These are phyloP conservation scores for Saccostrea cuccullata DNA, from an alignment of 1,140 invertebrate species.

Conservation along the genomic window DNA sequence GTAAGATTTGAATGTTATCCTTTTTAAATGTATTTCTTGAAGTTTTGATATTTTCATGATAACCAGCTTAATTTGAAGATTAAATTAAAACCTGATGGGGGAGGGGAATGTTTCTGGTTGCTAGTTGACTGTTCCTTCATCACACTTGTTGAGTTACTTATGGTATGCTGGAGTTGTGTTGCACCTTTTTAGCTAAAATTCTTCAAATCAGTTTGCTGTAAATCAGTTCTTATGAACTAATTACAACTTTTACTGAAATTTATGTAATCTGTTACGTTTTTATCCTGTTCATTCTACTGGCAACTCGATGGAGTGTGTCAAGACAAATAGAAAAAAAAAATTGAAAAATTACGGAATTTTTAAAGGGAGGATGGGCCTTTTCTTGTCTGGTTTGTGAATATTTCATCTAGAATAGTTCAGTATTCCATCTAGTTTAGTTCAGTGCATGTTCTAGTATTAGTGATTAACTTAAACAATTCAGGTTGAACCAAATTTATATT, in stretches of 20 bases:
- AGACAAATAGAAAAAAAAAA: no score
- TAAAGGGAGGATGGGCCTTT: no score
- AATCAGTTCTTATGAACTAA: no score
- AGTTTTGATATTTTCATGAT: background rate
- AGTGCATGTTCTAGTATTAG: background rate
- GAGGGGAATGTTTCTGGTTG: background rate
- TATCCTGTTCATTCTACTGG: background rate
- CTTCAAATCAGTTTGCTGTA: background rate
- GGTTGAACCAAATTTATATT: background rate
- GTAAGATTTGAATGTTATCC: no score
- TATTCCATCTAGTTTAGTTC: background rate
- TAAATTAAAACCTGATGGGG: background rate
- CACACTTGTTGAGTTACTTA: conserved; percentile 33
- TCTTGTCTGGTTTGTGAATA: no score
- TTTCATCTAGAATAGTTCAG: no score
- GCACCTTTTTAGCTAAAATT: background rate
- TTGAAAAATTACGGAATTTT: no score
- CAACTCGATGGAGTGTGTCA: no score
- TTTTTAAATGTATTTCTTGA: no score
- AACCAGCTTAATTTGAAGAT: background rate
- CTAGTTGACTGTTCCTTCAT: background rate
- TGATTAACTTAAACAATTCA: background rate
- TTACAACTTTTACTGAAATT: background rate
- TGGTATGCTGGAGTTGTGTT: conserved; percentile 8
- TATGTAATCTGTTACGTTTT: background rate